A percentile compares a stretch with the other conserved stretches of the same genome.
These are phyloP conservation scores for Oplegnathus fasciatus DNA, from an alignment of 2,113 vertebrate species.

Conservation along the genomic window DNA sequence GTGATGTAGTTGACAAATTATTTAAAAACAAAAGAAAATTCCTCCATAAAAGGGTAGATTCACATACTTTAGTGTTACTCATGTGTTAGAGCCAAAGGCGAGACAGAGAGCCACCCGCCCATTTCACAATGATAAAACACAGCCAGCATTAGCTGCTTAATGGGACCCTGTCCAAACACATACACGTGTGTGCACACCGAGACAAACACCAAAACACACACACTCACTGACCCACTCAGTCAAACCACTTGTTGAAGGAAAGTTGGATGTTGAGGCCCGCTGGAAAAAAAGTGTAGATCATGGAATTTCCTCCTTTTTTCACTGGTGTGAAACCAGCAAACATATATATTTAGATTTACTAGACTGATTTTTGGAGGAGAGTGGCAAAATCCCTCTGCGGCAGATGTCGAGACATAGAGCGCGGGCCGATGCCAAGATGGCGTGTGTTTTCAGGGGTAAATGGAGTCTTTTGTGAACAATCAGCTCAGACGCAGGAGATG, in stretches of 20 bases:
- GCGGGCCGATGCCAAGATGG: constrained; percentile 57
- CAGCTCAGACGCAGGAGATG: constrained; percentile 78
- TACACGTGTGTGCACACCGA: background rate
- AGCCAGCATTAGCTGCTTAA: constrained; percentile 59
- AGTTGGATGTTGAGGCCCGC: constrained; percentile 63
- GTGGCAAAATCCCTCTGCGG: constrained; percentile 51
- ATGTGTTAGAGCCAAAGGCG: constrained; percentile 5
- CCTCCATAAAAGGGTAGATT: constrained; percentile 3
- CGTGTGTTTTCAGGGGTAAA: constrained; percentile 74
- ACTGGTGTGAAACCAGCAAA: constrained; percentile 78
- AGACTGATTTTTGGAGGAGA: constrained; percentile 77
- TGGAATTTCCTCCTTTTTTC: constrained; percentile 80
- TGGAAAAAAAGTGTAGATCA: constrained; percentile 73
- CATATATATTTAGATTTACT: constrained; percentile 82
- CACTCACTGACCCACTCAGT: constrained; percentile 60
- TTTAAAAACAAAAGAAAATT: constrained; percentile 23
- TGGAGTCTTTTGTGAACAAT: constrained; percentile 82
- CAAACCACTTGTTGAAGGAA: constrained; percentile 75
- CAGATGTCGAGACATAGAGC: constrained; percentile 52
- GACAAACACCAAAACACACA: constrained; percentile 51
- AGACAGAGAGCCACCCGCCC: constrained; percentile 14
- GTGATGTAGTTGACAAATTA: background rate
- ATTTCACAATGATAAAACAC: constrained; percentile 52
- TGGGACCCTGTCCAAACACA: constrained; percentile 36
- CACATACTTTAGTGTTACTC: constrained; percentile 11